Conservation (phyloP, 2,113 vertebrate genomes). For the Poicephalus gulielmi region DNA sequence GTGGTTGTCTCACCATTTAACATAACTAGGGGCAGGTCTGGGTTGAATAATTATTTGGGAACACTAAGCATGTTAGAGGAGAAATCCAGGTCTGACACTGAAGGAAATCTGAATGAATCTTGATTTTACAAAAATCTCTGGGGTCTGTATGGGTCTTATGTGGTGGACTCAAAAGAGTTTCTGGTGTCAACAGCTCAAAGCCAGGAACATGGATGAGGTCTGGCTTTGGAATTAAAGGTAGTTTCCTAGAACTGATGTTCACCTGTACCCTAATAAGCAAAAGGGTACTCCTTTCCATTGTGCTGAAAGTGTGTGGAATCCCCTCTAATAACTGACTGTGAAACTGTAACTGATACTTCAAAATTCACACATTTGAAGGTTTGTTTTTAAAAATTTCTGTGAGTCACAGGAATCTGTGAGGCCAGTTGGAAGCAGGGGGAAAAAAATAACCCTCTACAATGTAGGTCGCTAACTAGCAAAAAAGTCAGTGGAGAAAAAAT, state of each 20-base stretch:
- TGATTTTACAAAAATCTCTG: not conserved
- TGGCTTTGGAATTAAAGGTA: not conserved
- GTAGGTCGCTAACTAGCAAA: not conserved
- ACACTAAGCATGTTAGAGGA: not conserved
- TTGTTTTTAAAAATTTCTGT: slow-evolving; percentile 56
- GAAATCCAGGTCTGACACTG: not conserved
- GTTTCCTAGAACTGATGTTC: not conserved
- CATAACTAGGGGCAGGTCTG: not conserved
- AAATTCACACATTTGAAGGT: slow-evolving; percentile 54
- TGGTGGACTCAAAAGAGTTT: not conserved
- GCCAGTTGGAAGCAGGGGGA: not conserved
- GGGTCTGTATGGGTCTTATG: not conserved
- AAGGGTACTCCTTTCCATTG: not conserved
- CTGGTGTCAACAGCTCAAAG: not conserved
- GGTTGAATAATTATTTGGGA: not conserved
- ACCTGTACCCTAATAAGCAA: not conserved
- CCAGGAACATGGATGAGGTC: not conserved
- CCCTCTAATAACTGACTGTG: slow-evolving; percentile 20
- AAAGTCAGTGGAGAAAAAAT: not conserved
- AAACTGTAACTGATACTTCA: slow-evolving; percentile 45
- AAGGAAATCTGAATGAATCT: not conserved
- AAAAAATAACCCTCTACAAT: not conserved
- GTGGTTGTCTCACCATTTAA: not conserved
- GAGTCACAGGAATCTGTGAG: slow-evolving; percentile 61
- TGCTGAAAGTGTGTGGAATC: slow-evolving; percentile 21